These are phyloP conservation scores for Fragum whitleyi DNA, from an alignment of 2,888 invertebrate genomes.

Conservation along the genomic window DNA sequence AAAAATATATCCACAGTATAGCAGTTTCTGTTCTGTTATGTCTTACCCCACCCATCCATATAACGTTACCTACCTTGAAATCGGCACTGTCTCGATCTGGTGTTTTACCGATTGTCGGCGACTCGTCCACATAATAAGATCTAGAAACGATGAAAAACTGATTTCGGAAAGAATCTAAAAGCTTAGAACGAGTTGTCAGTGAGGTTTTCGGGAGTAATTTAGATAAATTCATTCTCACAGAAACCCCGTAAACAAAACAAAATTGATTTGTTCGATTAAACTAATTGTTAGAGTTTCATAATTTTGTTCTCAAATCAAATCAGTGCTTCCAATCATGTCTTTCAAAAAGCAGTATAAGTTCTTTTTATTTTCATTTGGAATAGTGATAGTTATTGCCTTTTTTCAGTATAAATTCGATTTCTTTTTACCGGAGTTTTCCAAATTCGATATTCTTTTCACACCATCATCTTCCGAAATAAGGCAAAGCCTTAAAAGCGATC, in stretches of 20 bases:
- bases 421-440: too few relatives aligned
- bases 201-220: slow-evolving; percentile 23
- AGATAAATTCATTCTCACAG: slow-evolving; percentile 35
- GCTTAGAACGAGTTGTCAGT: slow-evolving; percentile 32
- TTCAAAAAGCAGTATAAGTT: background rate
- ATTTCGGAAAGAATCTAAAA: slow-evolving; percentile 24
- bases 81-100: slow-evolving; percentile 76
- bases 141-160: slow-evolving; percentile 35
- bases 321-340: background rate
- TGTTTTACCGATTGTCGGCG: slow-evolving; percentile 77
- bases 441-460: too few relatives aligned
- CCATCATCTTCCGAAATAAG: too few relatives aligned
- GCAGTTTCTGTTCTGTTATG: too few relatives aligned
- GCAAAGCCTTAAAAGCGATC: too few relatives aligned
- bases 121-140: slow-evolving; percentile 75
- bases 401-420: too few relatives aligned
- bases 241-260: background rate
- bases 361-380: background rate
- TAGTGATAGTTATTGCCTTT: background rate
- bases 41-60: slow-evolving; percentile 4
- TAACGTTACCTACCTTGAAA: slow-evolving; percentile 75
- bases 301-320: background rate
- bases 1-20: too few relatives aligned
- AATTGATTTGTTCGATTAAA: slow-evolving; percentile 1
- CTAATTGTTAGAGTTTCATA: background rate